Evolutionary conservation across 2,113 vertebrate species (phyloP).

Genomic region (Carassius gibelio): DNA sequence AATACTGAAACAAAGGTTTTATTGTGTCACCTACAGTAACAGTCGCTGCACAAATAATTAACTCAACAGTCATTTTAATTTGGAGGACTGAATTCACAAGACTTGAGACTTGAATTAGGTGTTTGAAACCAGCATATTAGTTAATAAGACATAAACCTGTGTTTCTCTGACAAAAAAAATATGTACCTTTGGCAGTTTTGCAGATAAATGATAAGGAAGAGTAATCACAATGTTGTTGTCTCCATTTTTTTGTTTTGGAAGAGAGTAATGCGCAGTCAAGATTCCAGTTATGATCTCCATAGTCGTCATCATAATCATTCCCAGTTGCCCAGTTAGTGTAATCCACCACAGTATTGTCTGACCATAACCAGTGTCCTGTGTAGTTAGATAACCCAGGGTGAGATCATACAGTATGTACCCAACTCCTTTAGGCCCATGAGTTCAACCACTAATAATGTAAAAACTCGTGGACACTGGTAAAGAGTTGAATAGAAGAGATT

Average conservation of each 20-base stretch:
- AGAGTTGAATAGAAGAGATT: not conserved
- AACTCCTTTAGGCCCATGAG: slow-evolving; percentile 9
- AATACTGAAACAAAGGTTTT: not conserved
- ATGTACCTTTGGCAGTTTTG: slow-evolving; percentile 87
- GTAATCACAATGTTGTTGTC: slow-evolving; percentile 72
- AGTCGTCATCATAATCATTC: slow-evolving; percentile 59
- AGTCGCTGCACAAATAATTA: not conserved
- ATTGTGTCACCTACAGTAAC: not conserved
- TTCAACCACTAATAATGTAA: not conserved
- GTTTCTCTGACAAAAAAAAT: slow-evolving; percentile 77
- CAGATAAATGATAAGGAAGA: slow-evolving; percentile 82
- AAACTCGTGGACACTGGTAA: not conserved
- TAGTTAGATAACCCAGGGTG: slow-evolving; percentile 16
- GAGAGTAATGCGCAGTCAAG: slow-evolving; percentile 66
- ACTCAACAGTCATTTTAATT: not conserved
- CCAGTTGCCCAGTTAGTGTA: slow-evolving; percentile 84
- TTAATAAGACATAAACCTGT: slow-evolving; percentile 29
- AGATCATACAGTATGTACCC: not conserved
- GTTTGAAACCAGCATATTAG: not conserved
- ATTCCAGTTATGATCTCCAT: slow-evolving; percentile 49
- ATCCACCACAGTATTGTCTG: slow-evolving; percentile 79
- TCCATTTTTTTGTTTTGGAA: slow-evolving; percentile 78
- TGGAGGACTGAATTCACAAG: not conserved
- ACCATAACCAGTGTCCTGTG: slow-evolving; percentile 83
- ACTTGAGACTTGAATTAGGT: too few species aligned